Conservation (phyloP, 2,113 vertebrate genomes). For the Zingel zingel region DNA sequence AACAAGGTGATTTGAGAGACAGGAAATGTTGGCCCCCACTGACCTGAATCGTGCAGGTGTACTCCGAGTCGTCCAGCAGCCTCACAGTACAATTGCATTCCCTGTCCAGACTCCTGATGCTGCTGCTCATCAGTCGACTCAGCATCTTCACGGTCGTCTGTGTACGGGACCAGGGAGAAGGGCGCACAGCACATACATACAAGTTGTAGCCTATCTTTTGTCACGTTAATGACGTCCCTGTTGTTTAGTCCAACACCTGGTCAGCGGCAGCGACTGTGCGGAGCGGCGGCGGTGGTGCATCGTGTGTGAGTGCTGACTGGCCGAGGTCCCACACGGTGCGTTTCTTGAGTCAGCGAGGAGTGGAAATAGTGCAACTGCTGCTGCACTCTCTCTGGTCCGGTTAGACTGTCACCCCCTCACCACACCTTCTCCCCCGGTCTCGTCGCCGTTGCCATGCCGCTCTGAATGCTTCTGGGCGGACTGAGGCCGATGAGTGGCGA, state of each 20-base stretch:
- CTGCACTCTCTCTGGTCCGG: slow-evolving; percentile 53
- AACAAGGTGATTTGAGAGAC: slow-evolving; percentile 35
- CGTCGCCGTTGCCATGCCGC: slow-evolving; percentile 57
- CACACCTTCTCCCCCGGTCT: slow-evolving; percentile 51
- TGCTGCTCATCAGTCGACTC: slow-evolving; percentile 96
- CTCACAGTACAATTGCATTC: slow-evolving; percentile 96
- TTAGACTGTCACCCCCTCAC: slow-evolving; percentile 46
- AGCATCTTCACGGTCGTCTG: slow-evolving; percentile 90
- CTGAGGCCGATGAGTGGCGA: slow-evolving; percentile 25
- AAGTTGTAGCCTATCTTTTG: slow-evolving; percentile 52
- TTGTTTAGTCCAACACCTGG: slow-evolving; percentile 71
- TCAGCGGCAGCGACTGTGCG: slow-evolving; percentile 43
- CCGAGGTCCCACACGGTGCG: slow-evolving; percentile 15
- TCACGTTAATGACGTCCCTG: slow-evolving; percentile 65
- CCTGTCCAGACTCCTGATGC: slow-evolving; percentile 96
- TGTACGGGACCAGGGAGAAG: slow-evolving; percentile 72
- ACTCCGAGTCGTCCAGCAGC: slow-evolving; percentile 98
- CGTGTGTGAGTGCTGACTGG: slow-evolving; percentile 37
- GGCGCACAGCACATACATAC: slow-evolving; percentile 58
- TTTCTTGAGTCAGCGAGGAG: slow-evolving; percentile 29
- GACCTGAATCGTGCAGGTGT: slow-evolving; percentile 93
- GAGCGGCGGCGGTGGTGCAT: slow-evolving; percentile 68
- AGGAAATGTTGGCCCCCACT: slow-evolving; percentile 57
- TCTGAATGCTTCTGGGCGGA: slow-evolving; percentile 45
- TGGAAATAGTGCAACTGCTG: slow-evolving; percentile 12